A percentile compares a stretch with the other conserved stretches of the same genome.
Conservation (phyloP, 2,113 vertebrate species). For the Halichoerus grypus region DNA sequence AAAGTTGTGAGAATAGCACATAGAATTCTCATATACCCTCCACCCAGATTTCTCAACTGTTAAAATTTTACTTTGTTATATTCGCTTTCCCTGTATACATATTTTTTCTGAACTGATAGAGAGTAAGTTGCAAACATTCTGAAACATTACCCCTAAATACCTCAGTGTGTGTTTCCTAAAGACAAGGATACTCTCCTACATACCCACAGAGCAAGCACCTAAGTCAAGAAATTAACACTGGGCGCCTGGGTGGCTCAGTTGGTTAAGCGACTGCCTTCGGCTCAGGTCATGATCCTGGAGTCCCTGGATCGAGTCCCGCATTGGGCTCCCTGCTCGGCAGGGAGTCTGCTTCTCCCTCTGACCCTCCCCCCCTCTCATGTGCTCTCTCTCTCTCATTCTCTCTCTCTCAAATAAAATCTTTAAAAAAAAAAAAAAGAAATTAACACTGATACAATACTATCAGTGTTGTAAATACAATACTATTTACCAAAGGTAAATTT, state of each 20-base stretch:
- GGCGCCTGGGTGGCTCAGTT: too few relatives aligned
- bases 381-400: too few relatives aligned
- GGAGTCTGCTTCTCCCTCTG: too few relatives aligned
- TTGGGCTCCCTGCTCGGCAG: too few relatives aligned
- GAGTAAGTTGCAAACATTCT: not conserved
- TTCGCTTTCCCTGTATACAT: not conserved
- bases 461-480: too few relatives aligned
- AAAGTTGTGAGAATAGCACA: constrained; percentile 15
- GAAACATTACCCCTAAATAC: not conserved
- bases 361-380: too few relatives aligned
- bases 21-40: not conserved
- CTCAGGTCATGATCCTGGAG: too few relatives aligned
- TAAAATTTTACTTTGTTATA: not conserved
- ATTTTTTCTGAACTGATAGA: not conserved
- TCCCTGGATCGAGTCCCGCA: too few relatives aligned
- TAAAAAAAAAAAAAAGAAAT: not conserved
- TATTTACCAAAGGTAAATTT: not conserved
- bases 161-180: not conserved
- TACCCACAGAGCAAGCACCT: not conserved
- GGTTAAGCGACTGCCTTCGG: too few relatives aligned
- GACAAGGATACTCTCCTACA: not conserved
- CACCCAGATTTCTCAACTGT: not conserved
- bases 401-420: too few relatives aligned
- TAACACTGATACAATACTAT: not conserved
- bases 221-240: not conserved